Conservation (phyloP, 2,113 vertebrate species). For the Butorides virescens region DNA sequence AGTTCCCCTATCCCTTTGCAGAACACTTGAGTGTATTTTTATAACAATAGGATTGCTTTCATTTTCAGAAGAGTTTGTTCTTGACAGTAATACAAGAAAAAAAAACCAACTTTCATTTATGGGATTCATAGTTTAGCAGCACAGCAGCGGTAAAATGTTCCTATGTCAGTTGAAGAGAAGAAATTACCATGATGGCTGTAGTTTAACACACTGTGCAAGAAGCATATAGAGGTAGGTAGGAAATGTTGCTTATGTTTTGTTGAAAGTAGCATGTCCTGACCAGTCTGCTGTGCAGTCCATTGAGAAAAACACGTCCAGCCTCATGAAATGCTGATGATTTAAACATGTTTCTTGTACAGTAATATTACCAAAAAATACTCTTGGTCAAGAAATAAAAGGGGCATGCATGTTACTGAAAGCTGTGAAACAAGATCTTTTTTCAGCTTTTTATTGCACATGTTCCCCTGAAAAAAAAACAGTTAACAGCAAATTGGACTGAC, state of each 20-base stretch:
- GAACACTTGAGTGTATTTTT: background rate
- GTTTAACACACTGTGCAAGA: background rate
- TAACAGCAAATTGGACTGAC: background rate
- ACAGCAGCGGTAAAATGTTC: background rate
- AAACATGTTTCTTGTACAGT: background rate
- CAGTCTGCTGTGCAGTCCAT: background rate
- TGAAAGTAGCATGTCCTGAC: background rate
- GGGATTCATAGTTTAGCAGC: background rate
- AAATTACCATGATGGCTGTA: background rate
- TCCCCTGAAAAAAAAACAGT: background rate
- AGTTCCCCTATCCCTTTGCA: background rate
- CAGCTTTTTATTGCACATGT: background rate
- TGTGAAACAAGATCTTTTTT: background rate
- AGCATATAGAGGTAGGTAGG: background rate
- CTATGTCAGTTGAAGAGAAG: background rate
- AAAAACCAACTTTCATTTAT: background rate
- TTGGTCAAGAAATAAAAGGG: background rate
- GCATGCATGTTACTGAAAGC: background rate
- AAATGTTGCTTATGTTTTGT: background rate
- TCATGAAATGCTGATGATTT: background rate
- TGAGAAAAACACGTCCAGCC: background rate
- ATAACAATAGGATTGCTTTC: background rate
- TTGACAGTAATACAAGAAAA: background rate
- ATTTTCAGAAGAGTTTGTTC: background rate
- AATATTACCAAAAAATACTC: background rate